Percentiles rank a stretch among this genome's conserved stretches.
These are phyloP conservation scores for Zaprionus kolodkinae DNA, from an alignment of 1,140 invertebrate species.

Conservation along the genomic window DNA sequence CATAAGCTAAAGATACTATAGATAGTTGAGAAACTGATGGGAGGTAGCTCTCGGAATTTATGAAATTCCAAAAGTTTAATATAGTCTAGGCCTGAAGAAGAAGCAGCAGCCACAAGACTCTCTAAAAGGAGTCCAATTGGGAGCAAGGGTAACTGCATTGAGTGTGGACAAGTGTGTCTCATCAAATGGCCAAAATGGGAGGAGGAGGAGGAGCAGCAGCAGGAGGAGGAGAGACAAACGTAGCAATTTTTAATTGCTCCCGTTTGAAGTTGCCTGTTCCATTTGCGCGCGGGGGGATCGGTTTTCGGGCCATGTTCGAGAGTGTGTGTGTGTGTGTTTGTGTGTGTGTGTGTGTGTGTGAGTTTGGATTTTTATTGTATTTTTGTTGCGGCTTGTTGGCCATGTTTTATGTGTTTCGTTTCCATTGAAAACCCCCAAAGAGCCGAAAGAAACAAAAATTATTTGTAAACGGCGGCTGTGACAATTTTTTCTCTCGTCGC, in stretches of 20 bases:
- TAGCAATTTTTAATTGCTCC: slow-evolving; percentile 61
- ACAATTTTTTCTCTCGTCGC: slow-evolving; percentile 61
- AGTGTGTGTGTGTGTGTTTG: slow-evolving; percentile 18
- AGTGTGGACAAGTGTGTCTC: slow-evolving; percentile 25
- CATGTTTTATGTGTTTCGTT: slow-evolving; percentile 81
- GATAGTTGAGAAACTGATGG: neutral
- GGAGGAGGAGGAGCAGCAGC: neutral
- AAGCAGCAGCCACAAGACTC: too few relatives aligned
- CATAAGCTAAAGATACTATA: neutral
- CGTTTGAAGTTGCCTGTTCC: slow-evolving; percentile 46
- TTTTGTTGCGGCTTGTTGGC: slow-evolving; percentile 65
- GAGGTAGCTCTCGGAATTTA: neutral
- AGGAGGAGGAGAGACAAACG: slow-evolving; percentile 14
- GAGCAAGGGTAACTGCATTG: slow-evolving; percentile 20
- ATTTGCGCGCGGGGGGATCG: slow-evolving; percentile 23
- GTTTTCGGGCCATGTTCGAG: slow-evolving; percentile 20
- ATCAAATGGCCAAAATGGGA: slow-evolving; percentile 6
- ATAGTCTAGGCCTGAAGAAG: too few relatives aligned
- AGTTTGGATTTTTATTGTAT: slow-evolving; percentile 67
- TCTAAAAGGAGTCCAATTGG: neutral
- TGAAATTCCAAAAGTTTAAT: too few relatives aligned
- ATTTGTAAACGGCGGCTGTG: slow-evolving; percentile 80
- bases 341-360: slow-evolving; percentile 34
- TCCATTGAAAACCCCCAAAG: slow-evolving; percentile 80
- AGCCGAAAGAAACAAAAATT: slow-evolving; percentile 73